Conservation (phyloP, 1,140 invertebrate genomes). For the Sarcophaga peregrina region DNA sequence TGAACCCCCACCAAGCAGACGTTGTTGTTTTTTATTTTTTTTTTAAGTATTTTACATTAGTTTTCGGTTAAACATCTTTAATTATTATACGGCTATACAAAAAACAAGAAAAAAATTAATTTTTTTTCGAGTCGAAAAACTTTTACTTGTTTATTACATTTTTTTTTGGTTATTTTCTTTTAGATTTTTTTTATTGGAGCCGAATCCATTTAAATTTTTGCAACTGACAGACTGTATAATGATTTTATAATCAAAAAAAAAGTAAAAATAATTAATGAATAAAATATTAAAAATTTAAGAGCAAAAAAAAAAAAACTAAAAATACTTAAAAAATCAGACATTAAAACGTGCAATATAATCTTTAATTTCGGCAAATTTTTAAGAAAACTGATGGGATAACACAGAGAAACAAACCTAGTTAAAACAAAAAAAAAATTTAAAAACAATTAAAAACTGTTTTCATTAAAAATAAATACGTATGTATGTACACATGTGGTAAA, state of each 20-base stretch:
- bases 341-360: constrained; percentile 28
- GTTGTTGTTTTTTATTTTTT: too few relatives aligned
- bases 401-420: not conserved
- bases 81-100: not conserved
- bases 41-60: too few relatives aligned
- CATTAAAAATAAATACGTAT: not conserved
- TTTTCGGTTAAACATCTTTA: too few relatives aligned
- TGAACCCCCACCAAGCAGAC: not conserved
- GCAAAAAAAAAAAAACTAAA: not conserved
- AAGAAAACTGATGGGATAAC: not conserved
- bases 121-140: not conserved
- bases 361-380: not conserved
- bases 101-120: too few relatives aligned
- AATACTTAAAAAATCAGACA: not conserved
- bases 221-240: constrained; percentile 28
- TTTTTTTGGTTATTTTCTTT: constrained; percentile 11
- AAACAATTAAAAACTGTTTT: not conserved
- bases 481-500: too few relatives aligned
- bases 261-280: not conserved
- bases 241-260: constrained; percentile 16
- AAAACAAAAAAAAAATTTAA: not conserved
- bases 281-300: not conserved
- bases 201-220: not conserved
- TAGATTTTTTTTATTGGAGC: constrained; percentile 28
- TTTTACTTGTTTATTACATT: not conserved